Evolutionary conservation across 2,888 invertebrate species (phyloP).

Genomic region (Anarsia innoxiella): DNA sequence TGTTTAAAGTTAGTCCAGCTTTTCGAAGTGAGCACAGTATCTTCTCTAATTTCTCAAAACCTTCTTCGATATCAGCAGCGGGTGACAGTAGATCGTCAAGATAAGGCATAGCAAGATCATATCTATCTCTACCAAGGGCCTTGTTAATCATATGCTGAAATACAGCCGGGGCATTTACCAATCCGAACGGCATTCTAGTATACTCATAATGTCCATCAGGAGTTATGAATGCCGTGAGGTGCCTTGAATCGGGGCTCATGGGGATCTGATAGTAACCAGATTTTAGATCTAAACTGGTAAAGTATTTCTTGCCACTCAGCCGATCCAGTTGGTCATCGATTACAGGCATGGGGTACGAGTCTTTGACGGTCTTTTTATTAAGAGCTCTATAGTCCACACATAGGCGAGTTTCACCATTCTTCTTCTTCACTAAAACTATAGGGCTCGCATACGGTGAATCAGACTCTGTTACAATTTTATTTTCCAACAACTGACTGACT

Average conservation of each 20-base stretch:
- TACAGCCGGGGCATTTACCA: constrained; percentile 25
- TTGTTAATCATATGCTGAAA: constrained; percentile 26
- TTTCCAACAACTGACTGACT: constrained; percentile 11
- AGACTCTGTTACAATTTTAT: constrained; percentile 14
- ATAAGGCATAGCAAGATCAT: constrained; percentile 9
- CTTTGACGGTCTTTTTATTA: constrained; percentile 13
- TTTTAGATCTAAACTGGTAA: constrained; percentile 9
- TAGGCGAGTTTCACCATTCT: constrained; percentile 20
- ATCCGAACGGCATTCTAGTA: constrained; percentile 18
- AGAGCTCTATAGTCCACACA: constrained; percentile 15
- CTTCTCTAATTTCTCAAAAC: not conserved
- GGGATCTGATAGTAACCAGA: constrained; percentile 19
- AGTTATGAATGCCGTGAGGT: constrained; percentile 15
- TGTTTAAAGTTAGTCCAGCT: constrained; percentile 4
- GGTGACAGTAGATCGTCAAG: constrained; percentile 7
- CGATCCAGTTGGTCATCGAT: constrained; percentile 19
- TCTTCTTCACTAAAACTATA: constrained; percentile 14
- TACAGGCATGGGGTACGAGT: constrained; percentile 19
- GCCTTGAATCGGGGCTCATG: constrained; percentile 17
- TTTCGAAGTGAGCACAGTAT: not conserved
- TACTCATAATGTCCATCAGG: constrained; percentile 14
- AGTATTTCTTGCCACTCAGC: constrained; percentile 7
- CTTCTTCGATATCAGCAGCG: not conserved
- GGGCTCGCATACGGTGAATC: constrained; percentile 15
- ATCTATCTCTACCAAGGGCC: constrained; percentile 4